These are phyloP conservation scores for Dasysyrphus albostriatus DNA, from an alignment of 2,888 invertebrate species.

Conservation along the genomic window DNA sequence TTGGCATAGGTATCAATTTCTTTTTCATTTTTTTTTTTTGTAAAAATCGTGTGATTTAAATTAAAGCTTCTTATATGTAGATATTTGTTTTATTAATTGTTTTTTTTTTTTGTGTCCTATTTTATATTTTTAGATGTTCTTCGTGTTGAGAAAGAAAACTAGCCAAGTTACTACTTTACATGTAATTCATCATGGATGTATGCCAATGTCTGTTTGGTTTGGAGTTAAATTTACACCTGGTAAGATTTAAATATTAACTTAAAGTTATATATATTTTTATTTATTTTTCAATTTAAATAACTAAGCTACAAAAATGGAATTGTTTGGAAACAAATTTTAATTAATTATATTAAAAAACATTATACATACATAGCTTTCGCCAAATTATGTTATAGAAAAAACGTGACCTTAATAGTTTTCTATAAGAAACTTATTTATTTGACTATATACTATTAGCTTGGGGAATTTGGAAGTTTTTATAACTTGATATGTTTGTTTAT, in stretches of 20 bases:
- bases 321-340: not conserved
- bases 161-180: slow-evolving; percentile 96
- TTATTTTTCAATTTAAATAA: slow-evolving; percentile 7
- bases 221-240: slow-evolving; percentile 98
- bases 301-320: not conserved
- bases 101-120: slow-evolving; percentile 32
- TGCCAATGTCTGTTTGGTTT: slow-evolving; percentile 99
- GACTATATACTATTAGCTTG: too few relatives aligned
- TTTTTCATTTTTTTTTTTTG: not conserved
- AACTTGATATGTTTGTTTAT: too few relatives aligned
- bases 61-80: slow-evolving; percentile 1
- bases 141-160: slow-evolving; percentile 96
- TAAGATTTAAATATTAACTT: slow-evolving; percentile 80
- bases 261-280: not conserved
- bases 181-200: slow-evolving; percentile 98
- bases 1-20: not conserved
- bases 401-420: not conserved
- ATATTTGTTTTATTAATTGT: slow-evolving; percentile 29
- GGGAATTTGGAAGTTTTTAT: too few relatives aligned
- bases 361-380: too few relatives aligned
- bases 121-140: slow-evolving; percentile 90
- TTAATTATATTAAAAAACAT: not conserved
- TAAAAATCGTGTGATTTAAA: slow-evolving; percentile 18
- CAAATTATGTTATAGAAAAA: not conserved
- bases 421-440: too few relatives aligned